Conservation (phyloP, 2,888 invertebrate species). For the Machimus atricapillus region DNA sequence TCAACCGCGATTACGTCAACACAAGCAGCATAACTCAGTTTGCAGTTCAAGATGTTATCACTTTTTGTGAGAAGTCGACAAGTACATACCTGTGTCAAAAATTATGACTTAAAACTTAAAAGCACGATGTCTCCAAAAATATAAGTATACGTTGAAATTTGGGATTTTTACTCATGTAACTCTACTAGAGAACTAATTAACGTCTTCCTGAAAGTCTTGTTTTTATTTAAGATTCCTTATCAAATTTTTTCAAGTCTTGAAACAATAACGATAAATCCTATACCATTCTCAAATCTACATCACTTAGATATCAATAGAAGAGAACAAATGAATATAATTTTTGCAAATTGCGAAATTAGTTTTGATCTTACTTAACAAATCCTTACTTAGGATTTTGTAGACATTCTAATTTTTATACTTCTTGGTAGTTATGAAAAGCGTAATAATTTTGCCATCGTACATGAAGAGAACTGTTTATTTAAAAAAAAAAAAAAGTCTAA, state of each 20-base stretch:
- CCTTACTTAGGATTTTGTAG: too few relatives aligned
- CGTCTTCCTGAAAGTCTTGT: not conserved
- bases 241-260: not conserved
- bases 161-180: not conserved
- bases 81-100: not conserved
- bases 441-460: too few relatives aligned
- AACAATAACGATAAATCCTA: not conserved
- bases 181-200: not conserved
- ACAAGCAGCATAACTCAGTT: not conserved
- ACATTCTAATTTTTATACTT: too few relatives aligned
- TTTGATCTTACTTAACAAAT: not conserved
- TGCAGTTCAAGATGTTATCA: not conserved
- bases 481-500: too few relatives aligned
- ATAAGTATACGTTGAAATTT: not conserved
- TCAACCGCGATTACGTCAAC: not conserved
- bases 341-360: not conserved
- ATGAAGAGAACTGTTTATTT: too few relatives aligned
- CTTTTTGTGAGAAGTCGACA: not conserved
- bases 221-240: not conserved
- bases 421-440: too few relatives aligned
- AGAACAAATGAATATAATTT: not conserved
- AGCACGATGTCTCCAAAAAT: not conserved
- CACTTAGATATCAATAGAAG: not conserved
- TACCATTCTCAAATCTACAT: not conserved
- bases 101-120: not conserved